Conservation (phyloP, 2,888 invertebrate species). For the Tetragonula carbonaria region DNA sequence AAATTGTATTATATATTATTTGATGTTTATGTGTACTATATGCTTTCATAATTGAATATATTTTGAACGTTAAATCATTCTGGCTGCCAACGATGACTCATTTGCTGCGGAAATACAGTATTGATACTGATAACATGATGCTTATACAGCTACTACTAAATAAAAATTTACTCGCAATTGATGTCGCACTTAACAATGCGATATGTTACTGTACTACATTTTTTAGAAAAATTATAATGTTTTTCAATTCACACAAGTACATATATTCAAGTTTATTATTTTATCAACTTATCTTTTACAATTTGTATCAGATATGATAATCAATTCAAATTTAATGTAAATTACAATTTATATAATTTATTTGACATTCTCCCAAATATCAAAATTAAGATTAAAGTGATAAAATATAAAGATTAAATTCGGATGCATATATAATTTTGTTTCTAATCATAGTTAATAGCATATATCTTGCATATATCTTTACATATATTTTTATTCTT, state of each 20-base stretch:
- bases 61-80: conserved; percentile 6
- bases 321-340: not conserved
- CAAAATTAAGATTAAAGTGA: not conserved
- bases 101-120: not conserved
- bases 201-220: not conserved
- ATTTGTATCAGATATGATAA: not conserved
- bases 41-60: conserved; percentile 17
- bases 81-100: conserved; percentile 2
- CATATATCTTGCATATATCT: not conserved
- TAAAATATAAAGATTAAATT: not conserved
- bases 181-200: not conserved
- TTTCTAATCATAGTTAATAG: not conserved
- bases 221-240: not conserved
- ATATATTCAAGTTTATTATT: conserved; percentile 6
- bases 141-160: not conserved
- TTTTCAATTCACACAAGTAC: not conserved
- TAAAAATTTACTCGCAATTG: not conserved
- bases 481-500: not conserved
- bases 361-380: too few relatives aligned
- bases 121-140: not conserved
- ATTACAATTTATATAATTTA: too few relatives aligned
- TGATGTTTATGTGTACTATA: not conserved
- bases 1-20: conserved; percentile 5
- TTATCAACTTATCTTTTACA: not conserved
- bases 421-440: not conserved